Evolutionary conservation across 2,888 invertebrate genomes (phyloP).

Genomic region (Apamea anceps): DNA sequence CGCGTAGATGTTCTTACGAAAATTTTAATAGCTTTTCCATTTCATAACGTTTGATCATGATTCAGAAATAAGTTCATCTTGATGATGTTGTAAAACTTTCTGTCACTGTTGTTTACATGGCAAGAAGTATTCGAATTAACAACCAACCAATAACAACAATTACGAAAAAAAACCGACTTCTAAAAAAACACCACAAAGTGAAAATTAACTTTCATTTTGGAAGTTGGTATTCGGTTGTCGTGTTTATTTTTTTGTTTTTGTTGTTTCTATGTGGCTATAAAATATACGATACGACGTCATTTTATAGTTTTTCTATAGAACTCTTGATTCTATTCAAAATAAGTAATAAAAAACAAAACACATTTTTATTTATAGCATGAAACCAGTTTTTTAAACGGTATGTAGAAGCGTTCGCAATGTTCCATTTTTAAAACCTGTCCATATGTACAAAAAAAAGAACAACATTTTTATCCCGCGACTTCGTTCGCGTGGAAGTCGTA

Average conservation of each 20-base stretch:
- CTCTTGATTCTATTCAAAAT: not conserved
- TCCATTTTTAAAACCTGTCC: constrained; percentile 36
- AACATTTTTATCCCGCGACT: not conserved
- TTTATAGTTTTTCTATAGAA: constrained; percentile 1
- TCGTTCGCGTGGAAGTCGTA: not conserved
- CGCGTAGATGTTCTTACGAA: not conserved
- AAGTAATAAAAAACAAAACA: constrained; percentile 5
- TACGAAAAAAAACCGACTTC: too few relatives aligned
- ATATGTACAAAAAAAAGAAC: not conserved
- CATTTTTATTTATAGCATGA: not conserved
- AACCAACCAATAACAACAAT: too few relatives aligned
- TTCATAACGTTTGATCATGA: not conserved
- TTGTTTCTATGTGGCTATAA: too few relatives aligned
- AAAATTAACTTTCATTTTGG: too few relatives aligned
- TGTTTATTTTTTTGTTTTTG: too few relatives aligned
- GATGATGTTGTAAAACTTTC: too few relatives aligned
- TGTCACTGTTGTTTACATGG: too few relatives aligned
- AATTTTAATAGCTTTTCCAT: not conserved
- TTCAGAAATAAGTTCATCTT: not conserved
- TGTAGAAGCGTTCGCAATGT: constrained; percentile 14
- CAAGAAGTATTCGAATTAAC: too few relatives aligned
- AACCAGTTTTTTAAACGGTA: constrained; percentile 37
- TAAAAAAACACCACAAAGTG: too few relatives aligned
- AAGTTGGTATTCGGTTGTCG: too few relatives aligned
- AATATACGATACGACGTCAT: not conserved